Percentiles rank a stretch among this genome's conserved stretches.
phyloP scores from a whole-genome alignment of 2,797 vertebrate species.

The Rhinella marina region DNA sequence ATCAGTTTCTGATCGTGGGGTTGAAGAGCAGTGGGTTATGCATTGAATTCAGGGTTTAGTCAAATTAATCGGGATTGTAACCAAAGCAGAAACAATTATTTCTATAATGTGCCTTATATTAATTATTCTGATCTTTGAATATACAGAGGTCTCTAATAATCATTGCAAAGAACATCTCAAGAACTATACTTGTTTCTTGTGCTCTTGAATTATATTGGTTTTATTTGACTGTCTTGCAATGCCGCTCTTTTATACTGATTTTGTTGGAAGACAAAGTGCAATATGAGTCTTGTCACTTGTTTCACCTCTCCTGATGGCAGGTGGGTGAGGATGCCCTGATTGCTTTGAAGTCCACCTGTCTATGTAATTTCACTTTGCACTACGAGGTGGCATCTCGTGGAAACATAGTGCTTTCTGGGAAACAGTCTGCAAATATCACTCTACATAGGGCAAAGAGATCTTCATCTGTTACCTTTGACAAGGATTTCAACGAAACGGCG shows the following conservation, averaged over 20 bases:
- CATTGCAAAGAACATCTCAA: background rate
- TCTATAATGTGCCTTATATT: background rate
- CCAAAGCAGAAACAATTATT: background rate
- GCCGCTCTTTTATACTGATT: background rate
- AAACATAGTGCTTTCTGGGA: conserved; percentile 87
- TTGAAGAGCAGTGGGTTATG: no score
- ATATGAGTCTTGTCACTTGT: conserved; percentile 47
- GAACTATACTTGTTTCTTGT: background rate
- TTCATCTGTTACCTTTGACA: conserved; percentile 76
- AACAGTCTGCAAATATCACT: conserved; percentile 77
- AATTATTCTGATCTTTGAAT: background rate
- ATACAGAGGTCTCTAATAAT: background rate
- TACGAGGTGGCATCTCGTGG: conserved; percentile 89
- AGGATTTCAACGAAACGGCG: conserved; percentile 70
- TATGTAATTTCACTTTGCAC: conserved; percentile 90
- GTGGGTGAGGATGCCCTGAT: conserved; percentile 86
- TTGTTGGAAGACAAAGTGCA: conserved; percentile 13
- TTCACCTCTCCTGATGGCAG: conserved; percentile 69
- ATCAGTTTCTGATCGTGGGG: no score
- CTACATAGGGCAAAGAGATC: conserved; percentile 79
- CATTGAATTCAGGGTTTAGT: no score
- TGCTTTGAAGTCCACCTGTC: conserved; percentile 87
- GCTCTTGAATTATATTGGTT: background rate
- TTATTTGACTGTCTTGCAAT: background rate
- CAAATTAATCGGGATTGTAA: background rate